Base-by-base conservation (phyloP, 2,797 vertebrate species). In the Geotrypetes seraphini region DNA sequence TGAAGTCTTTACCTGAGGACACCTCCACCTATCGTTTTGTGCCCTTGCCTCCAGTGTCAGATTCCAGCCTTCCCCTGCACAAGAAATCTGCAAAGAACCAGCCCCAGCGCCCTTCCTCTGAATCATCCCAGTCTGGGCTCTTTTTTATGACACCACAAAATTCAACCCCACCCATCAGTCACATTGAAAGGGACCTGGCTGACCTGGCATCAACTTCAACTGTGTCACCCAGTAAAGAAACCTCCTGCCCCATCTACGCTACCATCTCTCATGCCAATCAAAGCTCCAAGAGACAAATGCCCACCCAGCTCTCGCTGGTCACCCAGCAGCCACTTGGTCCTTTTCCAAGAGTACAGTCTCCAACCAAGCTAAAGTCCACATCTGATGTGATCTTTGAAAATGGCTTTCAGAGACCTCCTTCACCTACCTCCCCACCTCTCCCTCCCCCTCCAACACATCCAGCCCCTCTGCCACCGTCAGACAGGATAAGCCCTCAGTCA, bases 301-400 rank as follows among this genome's bases (percentile, higher is more conserved):
- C 74, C 1, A 16, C 88, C 24, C 88, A 80, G 39, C 69, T 97
- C 43, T 69, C 86, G 23, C 35, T 73, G 57, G 77, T 95, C 35
- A 64, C 48, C 52, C 88, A 84, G 50, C 85, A 78, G 43, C 75
- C 65, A 37, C 88, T 97, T 0, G 87, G 89, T 6, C 92, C 92
- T 11, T 96, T 96, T 54, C 94, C 92, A 7, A 73, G 91, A n/a
- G 92, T 92, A 12, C 91, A 89, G 64, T 92, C 92, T 3, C 94
- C 92, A 0, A 65, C 34, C 1, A 75, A 85, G 41, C 47, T 72
- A 47, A 53, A 73, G 35, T 81, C 61, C 35, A 44, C 63, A 0
- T 6, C 57, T 0, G 78, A 69, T 0, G 33, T 73, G 3, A 21
- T 53, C 0, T 8, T 67, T 14, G 33, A 53, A 0, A 4, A 59